Evolutionary conservation across 2,888 invertebrate species (phyloP).

Genomic region (Choreutis nemorana): DNA sequence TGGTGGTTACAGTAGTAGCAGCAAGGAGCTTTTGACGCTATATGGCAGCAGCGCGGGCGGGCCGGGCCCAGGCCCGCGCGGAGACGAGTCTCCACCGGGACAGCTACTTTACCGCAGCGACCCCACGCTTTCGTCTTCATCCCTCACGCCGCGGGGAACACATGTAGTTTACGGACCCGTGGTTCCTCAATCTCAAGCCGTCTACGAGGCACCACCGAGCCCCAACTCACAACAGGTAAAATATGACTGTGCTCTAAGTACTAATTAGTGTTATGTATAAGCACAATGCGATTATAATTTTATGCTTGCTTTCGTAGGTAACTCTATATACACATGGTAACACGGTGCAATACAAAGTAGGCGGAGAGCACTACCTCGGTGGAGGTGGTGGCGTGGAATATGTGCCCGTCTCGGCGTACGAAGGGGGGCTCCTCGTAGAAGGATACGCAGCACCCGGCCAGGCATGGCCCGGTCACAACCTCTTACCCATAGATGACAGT

Average conservation of each 20-base stretch:
- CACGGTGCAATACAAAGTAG: conserved; percentile 65
- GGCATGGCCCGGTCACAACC: conserved; percentile 51
- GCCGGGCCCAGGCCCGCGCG: conserved; percentile 27
- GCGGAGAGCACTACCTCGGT: conserved; percentile 46
- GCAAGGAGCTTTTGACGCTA: conserved; percentile 31
- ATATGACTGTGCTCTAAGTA: background rate
- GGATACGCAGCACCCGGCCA: conserved; percentile 44
- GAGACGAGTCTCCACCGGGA: conserved; percentile 61
- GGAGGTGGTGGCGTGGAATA: conserved; percentile 49
- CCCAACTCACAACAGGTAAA: conserved; percentile 65
- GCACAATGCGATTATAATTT: background rate
- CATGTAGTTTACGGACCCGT: conserved; percentile 56
- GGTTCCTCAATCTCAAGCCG: conserved; percentile 47
- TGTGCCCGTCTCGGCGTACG: conserved; percentile 55
- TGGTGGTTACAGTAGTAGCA: conserved; percentile 21
- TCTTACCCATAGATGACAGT: conserved; percentile 52
- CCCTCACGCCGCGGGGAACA: conserved; percentile 57
- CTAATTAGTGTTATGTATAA: background rate
- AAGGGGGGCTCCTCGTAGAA: conserved; percentile 51
- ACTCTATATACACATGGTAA: conserved; percentile 63
- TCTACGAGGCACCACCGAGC: conserved; percentile 64
- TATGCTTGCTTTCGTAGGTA: conserved; percentile 33
- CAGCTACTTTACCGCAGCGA: conserved; percentile 70
- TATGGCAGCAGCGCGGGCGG: conserved; percentile 35
- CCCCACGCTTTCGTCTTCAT: conserved; percentile 72